Percentiles rank a stretch among this genome's conserved stretches.
phyloP scores from a whole-genome alignment of 2,888 invertebrate species.

The Eucera pruinosa region DNA sequence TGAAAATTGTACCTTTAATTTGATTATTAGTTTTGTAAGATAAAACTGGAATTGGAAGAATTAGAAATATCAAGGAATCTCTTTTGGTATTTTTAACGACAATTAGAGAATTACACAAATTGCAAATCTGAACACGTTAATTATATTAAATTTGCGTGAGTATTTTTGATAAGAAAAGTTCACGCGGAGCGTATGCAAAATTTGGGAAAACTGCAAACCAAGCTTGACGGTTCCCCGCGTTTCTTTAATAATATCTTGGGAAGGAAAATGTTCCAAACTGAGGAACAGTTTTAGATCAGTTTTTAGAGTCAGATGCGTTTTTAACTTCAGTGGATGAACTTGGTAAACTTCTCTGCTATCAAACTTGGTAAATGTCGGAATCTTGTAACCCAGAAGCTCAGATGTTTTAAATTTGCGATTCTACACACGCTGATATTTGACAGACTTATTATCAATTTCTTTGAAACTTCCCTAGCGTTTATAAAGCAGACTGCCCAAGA shows the following conservation, averaged over 20 bases:
- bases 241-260: neutral
- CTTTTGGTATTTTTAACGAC: too few relatives aligned
- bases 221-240: too few relatives aligned
- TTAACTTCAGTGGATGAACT: neutral
- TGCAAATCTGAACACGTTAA: too few relatives aligned
- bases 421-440: neutral
- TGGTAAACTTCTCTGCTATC: neutral
- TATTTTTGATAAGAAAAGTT: too few relatives aligned
- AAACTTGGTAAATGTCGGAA: constrained; percentile 3
- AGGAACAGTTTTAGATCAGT: neutral
- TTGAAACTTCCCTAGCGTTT: neutral
- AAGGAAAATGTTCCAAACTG: neutral
- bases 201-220: neutral
- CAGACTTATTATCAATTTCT: neutral
- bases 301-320: neutral
- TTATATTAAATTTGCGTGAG: too few relatives aligned
- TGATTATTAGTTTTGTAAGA: too few relatives aligned
- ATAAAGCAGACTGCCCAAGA: too few relatives aligned
- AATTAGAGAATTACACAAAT: too few relatives aligned
- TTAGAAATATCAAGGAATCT: too few relatives aligned
- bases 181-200: too few relatives aligned
- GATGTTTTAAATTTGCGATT: neutral
- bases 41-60: too few relatives aligned
- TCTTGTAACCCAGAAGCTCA: neutral
- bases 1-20: too few relatives aligned